Evolutionary conservation across 2,113 vertebrate genomes (phyloP), one percentile per base, ranked within the genome.

Genomic region (Seriola quinqueradiata): DNA sequence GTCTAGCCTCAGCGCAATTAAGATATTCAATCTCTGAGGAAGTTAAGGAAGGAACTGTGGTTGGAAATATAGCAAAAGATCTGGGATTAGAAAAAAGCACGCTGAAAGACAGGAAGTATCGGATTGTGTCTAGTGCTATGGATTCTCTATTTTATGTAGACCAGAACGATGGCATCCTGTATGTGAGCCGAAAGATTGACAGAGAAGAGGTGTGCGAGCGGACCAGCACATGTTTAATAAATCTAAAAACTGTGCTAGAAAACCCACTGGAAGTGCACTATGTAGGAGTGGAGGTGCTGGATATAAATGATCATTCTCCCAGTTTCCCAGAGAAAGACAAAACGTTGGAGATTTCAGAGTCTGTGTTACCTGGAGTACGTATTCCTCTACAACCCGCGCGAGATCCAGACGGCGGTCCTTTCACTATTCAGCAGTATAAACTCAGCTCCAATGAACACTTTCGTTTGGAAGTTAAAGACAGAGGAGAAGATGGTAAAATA

Each of bases 291-390:
- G 94, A 95, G 14, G 87, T 95, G 3, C 0, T 81, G 12, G 95
- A 95, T 70, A 52, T 95, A 14, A 95, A 95, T 14, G 95, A 95
- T 8, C 88, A 96, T 50, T 72, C 87, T 9, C 95, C 95, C 0
- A 74, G 0, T 25, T 96, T 96, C 55, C 60, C 83, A 0, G 88
- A 93, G 1, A 48, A 71, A 14, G 83, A 93, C 0, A 75, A 40
- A 10, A 12, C 6, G 0, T 57, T 95, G 3, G 90, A 95, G 0
- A 91, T 95, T 25, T 81, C n/a, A 0, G 95, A 96, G 40, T 90
- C 90, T 0, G 84, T 84, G 1, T 16, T 78, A 1, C 86, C 88
- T 0, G 94, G 94, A 10, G 76, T 55, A 0, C 81, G 91, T 1
- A 55, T 95, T 73, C 89, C 81, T 0, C 50, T 95, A 0, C 83